Evolutionary conservation across 2,888 invertebrate species (phyloP), one percentile per base, ranked within the genome.

Genomic region (Orthonychiurus folsomi): DNA sequence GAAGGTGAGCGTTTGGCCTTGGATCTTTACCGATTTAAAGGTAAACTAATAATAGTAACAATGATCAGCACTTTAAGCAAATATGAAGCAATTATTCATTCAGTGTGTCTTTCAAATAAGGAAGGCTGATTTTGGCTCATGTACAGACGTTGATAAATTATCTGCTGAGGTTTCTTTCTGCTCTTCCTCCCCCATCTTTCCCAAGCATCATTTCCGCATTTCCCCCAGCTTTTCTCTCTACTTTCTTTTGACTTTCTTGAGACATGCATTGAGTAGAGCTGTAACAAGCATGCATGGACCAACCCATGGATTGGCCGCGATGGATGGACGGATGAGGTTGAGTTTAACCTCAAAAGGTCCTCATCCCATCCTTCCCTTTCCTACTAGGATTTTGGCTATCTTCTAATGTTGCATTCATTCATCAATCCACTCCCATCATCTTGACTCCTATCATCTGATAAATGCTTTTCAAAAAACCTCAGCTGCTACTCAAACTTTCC

Each of bases 31-130:
- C 50, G 21, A 20, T n/a, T 50, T 9, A 9, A 9, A 20, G 20
- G 2, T 9, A 20, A 3, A 20, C 23, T 21, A 21, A 23, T 56
- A 56, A 56, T 56, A 15, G 56, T 15, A 50, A 63, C 61, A 66
- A 64, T 66, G 66, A 68, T 62, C 63, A 63, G 59, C 52, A 48
- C 60, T 63, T 67, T 65, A 63, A 63, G 64, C 60, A 68, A 66
- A 65, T 69, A 65, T 63, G 64, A 52, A 62, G 63, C 68, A 70
- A 70, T 70, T 68, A 68, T 68, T 70, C 67, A 67, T 67, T 67
- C 65, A 56, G 59, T 57, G 63, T 56, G 63, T 64, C 56, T 53
- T 62, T 60, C 52, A 62, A 54, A 56, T 50, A 59, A 24, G 21
- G 59, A 62, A 59, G 24, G 24, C 61, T n/a, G 55, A 61, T 63